Base-by-base conservation (phyloP, 2,113 vertebrate species). In the Monopterus albus region DNA sequence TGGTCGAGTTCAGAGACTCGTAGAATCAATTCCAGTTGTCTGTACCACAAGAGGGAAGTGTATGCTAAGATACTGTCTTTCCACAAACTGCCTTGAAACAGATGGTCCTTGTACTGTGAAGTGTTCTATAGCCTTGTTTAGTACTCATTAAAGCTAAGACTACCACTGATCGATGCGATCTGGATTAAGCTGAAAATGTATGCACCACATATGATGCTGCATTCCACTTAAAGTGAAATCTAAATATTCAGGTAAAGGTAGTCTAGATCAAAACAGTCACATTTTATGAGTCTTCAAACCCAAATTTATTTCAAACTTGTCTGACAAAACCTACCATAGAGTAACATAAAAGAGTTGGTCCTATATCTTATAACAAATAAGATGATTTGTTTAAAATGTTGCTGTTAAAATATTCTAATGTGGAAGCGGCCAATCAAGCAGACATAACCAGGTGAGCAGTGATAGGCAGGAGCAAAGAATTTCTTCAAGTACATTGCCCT, bases 21-120 rank as follows among this genome's bases (percentile, higher is more conserved):
- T n/a, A n/a, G n/a, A n/a, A n/a, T n/a, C n/a, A n/a, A n/a, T n/a
- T n/a, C n/a, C n/a, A n/a, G n/a, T n/a, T 15, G 1, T 52, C 53
- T 29, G 43, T 11, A 35, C 69, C 86, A 82, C 83, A 74, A 75
- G 81, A 83, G 79, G 84, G 79, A 31, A 69, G 18, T 77, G 40
- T 62, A 36, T 20, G 20, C 50, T 47, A 36, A 26, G 36, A 6
- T 17, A 23, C 26, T 14, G n/a, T 40, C 20, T 18, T 15, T 12
- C 18, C 26, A 23, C 51, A 18, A 7, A 8, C 20, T 35, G 53
- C 20, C 26, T 31, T 6, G 2, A 31, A 25, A 43, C 25, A 17
- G 39, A 45, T 7, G 29, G 14, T 53, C 6, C 9, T 55, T 56
- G 7, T 17, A 15, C 7, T 9, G 12, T 31, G 20, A 59, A 49